Base-by-base conservation (phyloP, 2,888 invertebrate species). In the Dioctria linearis region DNA sequence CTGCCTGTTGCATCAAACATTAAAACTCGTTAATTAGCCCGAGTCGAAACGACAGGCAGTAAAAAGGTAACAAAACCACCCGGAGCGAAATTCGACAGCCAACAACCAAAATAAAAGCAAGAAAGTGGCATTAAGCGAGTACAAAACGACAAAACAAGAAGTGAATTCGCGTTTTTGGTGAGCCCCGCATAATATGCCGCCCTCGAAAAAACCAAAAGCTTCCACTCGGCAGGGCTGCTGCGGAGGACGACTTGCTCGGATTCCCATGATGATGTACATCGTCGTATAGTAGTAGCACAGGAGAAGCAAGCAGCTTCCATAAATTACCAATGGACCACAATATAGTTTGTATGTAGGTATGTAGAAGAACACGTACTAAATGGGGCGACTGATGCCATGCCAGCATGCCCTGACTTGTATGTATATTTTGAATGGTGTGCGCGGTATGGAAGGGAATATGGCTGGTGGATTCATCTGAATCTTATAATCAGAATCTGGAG, bases 1-100 rank as follows among this genome's bases (percentile, higher is more conserved):
- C 67, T 8, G 65, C 65, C 65, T 69, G 51, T 69, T 69, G 69
- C 69, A 69, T 69, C 69, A 69, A 69, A 69, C 69, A 69, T 69
- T 69, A 69, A 69, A 69, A 69, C 51, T 69, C 69, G 69, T 69
- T 69, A 69, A 69, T 69, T 69, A 69, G 69, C 69, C 51, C 69
- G 51, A 69, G 69, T 69, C 69, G 69, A 69, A 69, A 69, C 69
- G 69, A 69, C 69, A 54, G 69, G 69, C 43, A 69, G 69, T 69
- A 69, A 69, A 69, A 69, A 69, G 43, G 69, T 39, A 69, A 69
- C 69, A 69, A 69, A 69, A 69, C 51, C 69, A 39, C 69, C 69
- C 39, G 37, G 69, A 69, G 69, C 69, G 9, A 69, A 69, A 69
- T 69, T 69, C 69, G 69, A 69, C 69, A 69, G 69, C 69, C 69